These are phyloP conservation scores for Pecten maximus DNA, from an alignment of 2,888 invertebrate species.

Conservation along the genomic window DNA sequence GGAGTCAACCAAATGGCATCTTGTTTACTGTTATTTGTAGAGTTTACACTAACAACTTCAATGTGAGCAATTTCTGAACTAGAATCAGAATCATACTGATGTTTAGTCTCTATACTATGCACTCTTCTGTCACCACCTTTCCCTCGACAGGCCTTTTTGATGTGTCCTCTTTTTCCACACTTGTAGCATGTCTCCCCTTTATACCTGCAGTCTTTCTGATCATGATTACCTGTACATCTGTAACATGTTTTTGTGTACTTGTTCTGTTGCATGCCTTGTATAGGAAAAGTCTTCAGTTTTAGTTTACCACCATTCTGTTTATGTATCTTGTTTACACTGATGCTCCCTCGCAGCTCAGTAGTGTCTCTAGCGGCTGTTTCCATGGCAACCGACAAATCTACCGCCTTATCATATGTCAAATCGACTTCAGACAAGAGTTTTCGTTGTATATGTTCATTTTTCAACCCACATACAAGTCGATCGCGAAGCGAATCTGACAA, in stretches of 20 bases:
- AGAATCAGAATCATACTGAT: neutral
- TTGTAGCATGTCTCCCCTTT: conserved; percentile 39
- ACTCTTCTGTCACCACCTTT: neutral
- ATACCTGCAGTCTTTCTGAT: conserved; percentile 40
- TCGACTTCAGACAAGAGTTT: conserved; percentile 48
- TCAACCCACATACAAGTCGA: conserved; percentile 47
- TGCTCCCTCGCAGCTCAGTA: conserved; percentile 41
- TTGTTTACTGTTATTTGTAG: neutral
- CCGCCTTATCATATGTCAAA: conserved; percentile 43
- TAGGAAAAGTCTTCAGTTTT: neutral
- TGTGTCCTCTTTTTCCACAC: conserved; percentile 44
- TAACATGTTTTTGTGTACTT: neutral
- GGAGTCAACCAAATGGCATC: conserved; percentile 37
- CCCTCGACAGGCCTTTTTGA: conserved; percentile 27
- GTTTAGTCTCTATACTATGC: neutral
- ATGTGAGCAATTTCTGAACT: neutral
- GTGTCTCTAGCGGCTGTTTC: conserved; percentile 54
- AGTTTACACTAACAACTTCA: neutral
- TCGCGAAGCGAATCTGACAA: conserved; percentile 44
- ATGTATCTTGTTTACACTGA: conserved; percentile 18
- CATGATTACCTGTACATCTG: neutral
- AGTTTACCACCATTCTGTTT: neutral
- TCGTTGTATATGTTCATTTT: conserved; percentile 33
- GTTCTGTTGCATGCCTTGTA: no score
- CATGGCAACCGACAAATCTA: conserved; percentile 53